Percentiles rank a stretch among this genome's conserved stretches.
These are phyloP conservation scores for Amazona guildingii DNA, from an alignment of 2,113 vertebrate genomes.

Conservation along the genomic window DNA sequence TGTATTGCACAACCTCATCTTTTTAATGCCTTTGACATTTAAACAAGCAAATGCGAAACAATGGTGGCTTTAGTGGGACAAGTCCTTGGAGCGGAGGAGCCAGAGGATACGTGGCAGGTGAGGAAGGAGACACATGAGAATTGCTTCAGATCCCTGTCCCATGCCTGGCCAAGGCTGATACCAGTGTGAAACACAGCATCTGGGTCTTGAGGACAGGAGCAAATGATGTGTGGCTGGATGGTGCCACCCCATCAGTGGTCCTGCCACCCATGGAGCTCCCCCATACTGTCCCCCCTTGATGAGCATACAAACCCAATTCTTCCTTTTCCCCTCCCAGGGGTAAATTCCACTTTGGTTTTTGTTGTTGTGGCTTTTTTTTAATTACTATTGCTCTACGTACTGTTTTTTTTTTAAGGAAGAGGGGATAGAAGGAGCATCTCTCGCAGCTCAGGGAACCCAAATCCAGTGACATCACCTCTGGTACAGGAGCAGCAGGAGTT, in stretches of 20 bases:
- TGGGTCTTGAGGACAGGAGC: background rate
- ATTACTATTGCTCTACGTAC: background rate
- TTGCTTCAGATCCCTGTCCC: background rate
- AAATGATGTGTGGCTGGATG: rapidly evolving
- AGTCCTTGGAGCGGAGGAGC: background rate
- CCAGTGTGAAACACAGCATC: background rate
- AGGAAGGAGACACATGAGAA: background rate
- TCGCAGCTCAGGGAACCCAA: background rate
- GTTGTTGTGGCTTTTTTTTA: background rate
- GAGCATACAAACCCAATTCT: background rate
- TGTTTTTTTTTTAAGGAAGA: background rate
- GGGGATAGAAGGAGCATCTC: background rate
- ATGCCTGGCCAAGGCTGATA: background rate
- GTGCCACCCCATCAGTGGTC: background rate
- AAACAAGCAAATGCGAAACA: background rate
- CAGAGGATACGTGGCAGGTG: rapidly evolving
- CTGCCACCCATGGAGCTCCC: background rate
- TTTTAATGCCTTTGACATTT: background rate
- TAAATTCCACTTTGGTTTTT: background rate
- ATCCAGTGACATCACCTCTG: background rate
- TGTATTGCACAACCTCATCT: background rate
- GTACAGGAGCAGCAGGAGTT: background rate
- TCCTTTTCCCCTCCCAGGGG: background rate
- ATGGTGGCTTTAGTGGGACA: background rate
- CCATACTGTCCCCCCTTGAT: rapidly evolving